Percentiles rank a stretch among this genome's conserved stretches.
Conservation (phyloP, 2,888 invertebrate genomes). For the Morinoia aosen region DNA sequence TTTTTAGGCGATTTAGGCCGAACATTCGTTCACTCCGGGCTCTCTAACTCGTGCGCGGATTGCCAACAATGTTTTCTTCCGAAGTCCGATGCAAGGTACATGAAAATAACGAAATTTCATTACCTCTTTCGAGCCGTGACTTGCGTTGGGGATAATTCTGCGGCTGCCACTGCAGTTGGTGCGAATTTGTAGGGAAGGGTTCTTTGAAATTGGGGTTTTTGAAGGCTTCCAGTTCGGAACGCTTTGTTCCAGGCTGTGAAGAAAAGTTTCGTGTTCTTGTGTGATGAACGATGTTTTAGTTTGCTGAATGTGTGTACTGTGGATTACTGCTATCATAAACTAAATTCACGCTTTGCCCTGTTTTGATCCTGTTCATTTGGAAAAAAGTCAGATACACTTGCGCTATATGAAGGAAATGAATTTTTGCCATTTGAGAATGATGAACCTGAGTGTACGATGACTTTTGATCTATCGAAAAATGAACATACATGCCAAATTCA, state of each 20-base stretch:
- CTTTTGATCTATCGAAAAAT: no score
- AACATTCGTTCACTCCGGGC: conserved; percentile 13
- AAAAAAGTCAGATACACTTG: no score
- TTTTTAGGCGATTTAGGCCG: conserved; percentile 42
- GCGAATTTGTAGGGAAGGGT: neutral
- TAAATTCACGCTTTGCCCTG: no score
- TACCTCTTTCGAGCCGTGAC: conserved; percentile 39
- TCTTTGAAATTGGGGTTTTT: neutral
- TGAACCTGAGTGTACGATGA: no score
- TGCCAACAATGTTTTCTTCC: conserved; percentile 36
- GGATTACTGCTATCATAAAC: neutral
- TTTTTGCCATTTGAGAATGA: no score
- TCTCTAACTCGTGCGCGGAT: conserved; percentile 13
- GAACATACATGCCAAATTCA: no score
- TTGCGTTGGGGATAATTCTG: conserved; percentile 26
- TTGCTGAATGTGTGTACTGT: neutral
- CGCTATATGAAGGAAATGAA: no score
- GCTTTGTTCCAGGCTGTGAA: neutral
- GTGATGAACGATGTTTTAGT: neutral
- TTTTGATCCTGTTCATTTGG: neutral
- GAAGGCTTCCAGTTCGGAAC: neutral
- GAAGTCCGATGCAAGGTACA: conserved; percentile 27
- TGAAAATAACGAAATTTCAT: conserved; percentile 50
- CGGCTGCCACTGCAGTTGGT: neutral
- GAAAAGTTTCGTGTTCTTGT: neutral